A percentile compares a stretch with the other conserved stretches of the same genome.
Conservation (phyloP, 2,888 invertebrate species). For the Drosophila multiciliata region DNA sequence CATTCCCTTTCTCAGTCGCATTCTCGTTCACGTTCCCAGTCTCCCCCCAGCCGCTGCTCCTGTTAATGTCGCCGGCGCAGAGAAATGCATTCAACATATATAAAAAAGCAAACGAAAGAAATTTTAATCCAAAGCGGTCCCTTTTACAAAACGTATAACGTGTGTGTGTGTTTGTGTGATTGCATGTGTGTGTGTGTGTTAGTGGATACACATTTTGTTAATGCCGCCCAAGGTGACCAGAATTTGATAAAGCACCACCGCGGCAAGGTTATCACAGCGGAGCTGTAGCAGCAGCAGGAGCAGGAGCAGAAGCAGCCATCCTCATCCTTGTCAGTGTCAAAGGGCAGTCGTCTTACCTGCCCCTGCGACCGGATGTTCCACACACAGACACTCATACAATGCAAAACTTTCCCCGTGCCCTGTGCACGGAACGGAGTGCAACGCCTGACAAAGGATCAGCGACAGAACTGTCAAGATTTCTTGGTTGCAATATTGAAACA, state of each 20-base stretch:
- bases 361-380: slow-evolving; percentile 57
- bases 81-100: slow-evolving; percentile 71
- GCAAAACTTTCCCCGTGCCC: slow-evolving; percentile 45
- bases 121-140: slow-evolving; percentile 75
- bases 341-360: slow-evolving; percentile 48
- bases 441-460: slow-evolving; percentile 51
- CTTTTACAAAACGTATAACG: slow-evolving; percentile 26
- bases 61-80: slow-evolving; percentile 45
- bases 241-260: slow-evolving; percentile 75
- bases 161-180: slow-evolving; percentile 15
- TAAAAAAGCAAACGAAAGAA: slow-evolving; percentile 61
- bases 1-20: slow-evolving; percentile 7
- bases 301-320: slow-evolving; percentile 2
- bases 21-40: slow-evolving; percentile 7
- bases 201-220: slow-evolving; percentile 72
- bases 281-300: slow-evolving; percentile 3
- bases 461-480: slow-evolving; percentile 58
- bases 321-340: slow-evolving; percentile 48
- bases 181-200: slow-evolving; percentile 23
- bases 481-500: slow-evolving; percentile 74
- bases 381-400: slow-evolving; percentile 26
- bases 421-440: slow-evolving; percentile 13
- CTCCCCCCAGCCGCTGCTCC: slow-evolving; percentile 3
- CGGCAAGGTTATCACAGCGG: slow-evolving; percentile 66
- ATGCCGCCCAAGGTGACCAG: slow-evolving; percentile 79